phyloP scores from a whole-genome alignment of 2,888 invertebrate species.

The Callyntrura sp. region DNA sequence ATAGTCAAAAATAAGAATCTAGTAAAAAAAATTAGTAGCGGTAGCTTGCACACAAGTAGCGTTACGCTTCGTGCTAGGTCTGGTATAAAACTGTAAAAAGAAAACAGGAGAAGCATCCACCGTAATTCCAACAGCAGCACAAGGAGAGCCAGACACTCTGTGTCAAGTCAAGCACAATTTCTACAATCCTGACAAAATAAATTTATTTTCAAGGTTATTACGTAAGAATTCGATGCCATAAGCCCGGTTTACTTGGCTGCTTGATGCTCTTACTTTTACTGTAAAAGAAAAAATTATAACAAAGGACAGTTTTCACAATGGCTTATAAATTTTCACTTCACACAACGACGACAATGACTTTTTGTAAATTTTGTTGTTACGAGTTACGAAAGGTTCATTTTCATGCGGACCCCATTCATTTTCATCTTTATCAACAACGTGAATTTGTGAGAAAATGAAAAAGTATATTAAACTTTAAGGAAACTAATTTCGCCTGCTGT shows the following conservation, averaged over 20 bases:
- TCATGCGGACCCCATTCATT: constrained; percentile 22
- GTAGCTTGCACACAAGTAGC: neutral
- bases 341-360: neutral
- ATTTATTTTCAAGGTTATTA: constrained; percentile 49
- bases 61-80: neutral
- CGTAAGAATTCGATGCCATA: neutral
- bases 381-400: neutral
- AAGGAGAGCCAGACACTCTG: neutral
- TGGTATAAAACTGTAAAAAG: neutral
- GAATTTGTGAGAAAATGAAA: constrained; percentile 14
- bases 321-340: constrained; percentile 29
- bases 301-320: neutral
- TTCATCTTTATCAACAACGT: neutral
- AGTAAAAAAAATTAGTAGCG: constrained; percentile 13
- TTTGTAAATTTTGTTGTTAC: neutral
- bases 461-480: constrained; percentile 10
- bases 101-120: neutral
- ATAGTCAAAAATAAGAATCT: neutral
- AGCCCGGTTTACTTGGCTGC: neutral
- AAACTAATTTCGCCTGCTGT: constrained; percentile 35
- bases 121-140: neutral
- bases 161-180: constrained; percentile 21
- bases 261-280: neutral
- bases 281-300: neutral
- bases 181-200: constrained; percentile 46